phyloP scores from a whole-genome alignment of 1,140 invertebrate genomes.

The Brachionus calyciflorus region DNA sequence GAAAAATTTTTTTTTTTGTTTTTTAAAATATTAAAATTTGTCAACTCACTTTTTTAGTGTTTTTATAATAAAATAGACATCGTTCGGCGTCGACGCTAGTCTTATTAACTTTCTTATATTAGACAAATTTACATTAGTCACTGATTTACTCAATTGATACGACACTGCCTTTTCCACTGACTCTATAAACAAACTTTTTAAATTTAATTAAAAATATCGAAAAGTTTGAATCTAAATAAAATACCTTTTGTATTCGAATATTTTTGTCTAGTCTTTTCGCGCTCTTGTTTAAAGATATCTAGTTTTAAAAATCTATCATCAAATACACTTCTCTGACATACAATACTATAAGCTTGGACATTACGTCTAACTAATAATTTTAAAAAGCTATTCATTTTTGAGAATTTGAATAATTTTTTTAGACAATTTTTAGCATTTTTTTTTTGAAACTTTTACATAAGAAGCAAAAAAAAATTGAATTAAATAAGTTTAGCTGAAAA shows the following conservation, averaged over 20 bases:
- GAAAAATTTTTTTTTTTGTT: no score
- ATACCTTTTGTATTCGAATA: conserved; percentile 6
- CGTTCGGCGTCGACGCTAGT: neutral
- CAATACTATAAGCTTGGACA: neutral
- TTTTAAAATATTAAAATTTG: no score
- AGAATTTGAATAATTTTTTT: neutral
- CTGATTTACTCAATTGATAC: neutral
- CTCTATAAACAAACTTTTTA: neutral
- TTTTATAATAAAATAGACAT: neutral
- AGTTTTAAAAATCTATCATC: conserved; percentile 15
- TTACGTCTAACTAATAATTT: neutral
- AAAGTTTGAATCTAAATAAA: neutral
- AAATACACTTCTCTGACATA: neutral
- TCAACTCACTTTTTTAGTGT: conserved; percentile 8
- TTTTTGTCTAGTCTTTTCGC: conserved; percentile 5
- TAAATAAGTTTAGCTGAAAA: conserved; percentile 5
- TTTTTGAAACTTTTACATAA: no score
- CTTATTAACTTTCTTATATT: conserved; percentile 23
- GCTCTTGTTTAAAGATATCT: neutral
- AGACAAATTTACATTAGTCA: neutral
- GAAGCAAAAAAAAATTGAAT: neutral
- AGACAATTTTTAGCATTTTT: neutral
- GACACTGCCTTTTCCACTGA: neutral
- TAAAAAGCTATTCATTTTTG: conserved; percentile 26
- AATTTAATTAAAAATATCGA: neutral